Evolutionary conservation across 2,888 invertebrate genomes (phyloP).

Genomic region (Habrosyne pyritoides): DNA sequence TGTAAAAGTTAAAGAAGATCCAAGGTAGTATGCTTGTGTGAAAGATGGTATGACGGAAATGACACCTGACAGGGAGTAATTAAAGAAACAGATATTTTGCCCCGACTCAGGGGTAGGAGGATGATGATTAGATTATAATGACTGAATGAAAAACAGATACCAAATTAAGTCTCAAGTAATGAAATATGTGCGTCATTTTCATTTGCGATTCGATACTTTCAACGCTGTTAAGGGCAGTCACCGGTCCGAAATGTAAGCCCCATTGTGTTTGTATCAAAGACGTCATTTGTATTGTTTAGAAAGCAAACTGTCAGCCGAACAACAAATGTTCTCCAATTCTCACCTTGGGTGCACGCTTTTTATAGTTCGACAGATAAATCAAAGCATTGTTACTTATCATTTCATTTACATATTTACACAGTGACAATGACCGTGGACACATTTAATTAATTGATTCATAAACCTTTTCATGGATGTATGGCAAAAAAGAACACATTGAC

Average conservation of each 20-base stretch:
- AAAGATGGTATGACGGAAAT: too few species aligned
- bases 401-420: slow-evolving; percentile 80
- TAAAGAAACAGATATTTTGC: too few species aligned
- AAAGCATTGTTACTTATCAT: slow-evolving; percentile 69
- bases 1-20: too few species aligned
- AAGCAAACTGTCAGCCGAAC: slow-evolving; percentile 40
- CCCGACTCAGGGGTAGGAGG: too few species aligned
- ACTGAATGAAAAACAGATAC: too few species aligned
- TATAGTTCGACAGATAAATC: slow-evolving; percentile 69
- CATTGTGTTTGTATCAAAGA: slow-evolving; percentile 24
- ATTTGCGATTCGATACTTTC: neutral
- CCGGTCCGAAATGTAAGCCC: slow-evolving; percentile 8
- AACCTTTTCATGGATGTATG: slow-evolving; percentile 70
- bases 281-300: slow-evolving; percentile 46
- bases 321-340: slow-evolving; percentile 61
- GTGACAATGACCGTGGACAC: slow-evolving; percentile 80
- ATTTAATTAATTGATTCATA: slow-evolving; percentile 83
- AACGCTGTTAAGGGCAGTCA: slow-evolving; percentile 5
- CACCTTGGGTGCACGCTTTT: slow-evolving; percentile 67
- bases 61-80: too few species aligned
- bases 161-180: too few species aligned
- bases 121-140: too few species aligned
- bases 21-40: too few species aligned
- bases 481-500: slow-evolving; percentile 76
- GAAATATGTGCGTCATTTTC: too few species aligned